Conservation (phyloP, 2,888 invertebrate genomes). For the Bimastos eiseni region DNA sequence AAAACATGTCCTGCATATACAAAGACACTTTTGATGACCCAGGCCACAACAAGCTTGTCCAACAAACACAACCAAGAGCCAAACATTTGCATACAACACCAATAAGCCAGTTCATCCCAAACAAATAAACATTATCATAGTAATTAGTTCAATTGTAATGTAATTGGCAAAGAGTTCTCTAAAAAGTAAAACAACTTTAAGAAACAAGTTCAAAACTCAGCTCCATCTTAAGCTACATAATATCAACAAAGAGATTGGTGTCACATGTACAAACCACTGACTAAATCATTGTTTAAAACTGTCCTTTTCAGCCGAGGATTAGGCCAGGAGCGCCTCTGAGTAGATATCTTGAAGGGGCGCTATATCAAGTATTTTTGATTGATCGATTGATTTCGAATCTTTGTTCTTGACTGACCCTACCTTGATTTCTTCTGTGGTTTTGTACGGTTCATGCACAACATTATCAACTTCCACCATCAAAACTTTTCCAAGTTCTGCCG, state of each 20-base stretch:
- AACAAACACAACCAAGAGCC: not conserved
- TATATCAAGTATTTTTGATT: too few relatives aligned
- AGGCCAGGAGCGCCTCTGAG: too few relatives aligned
- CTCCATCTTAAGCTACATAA: not conserved
- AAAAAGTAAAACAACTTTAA: not conserved
- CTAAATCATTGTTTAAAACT: not conserved
- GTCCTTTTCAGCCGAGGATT: too few relatives aligned
- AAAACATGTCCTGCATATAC: not conserved
- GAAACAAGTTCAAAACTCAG: not conserved
- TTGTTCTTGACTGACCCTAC: constrained; percentile 56
- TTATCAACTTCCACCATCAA: constrained; percentile 95
- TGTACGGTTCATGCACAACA: constrained; percentile 82
- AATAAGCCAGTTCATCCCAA: not conserved
- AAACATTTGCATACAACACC: not conserved
- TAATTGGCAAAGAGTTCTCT: not conserved
- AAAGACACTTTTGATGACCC: not conserved
- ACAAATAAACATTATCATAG: not conserved
- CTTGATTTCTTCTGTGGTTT: constrained; percentile 91
- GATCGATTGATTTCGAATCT: too few relatives aligned
- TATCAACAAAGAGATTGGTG: not conserved
- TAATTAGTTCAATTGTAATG: not conserved
- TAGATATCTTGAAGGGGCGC: too few relatives aligned
- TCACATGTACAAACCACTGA: not conserved
- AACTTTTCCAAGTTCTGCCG: constrained; percentile 39
- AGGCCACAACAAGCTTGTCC: not conserved